Evolutionary conservation across 92 coral and sea anemone species (phyloP).

Genomic region (Zoanthus sansibaricus): DNA sequence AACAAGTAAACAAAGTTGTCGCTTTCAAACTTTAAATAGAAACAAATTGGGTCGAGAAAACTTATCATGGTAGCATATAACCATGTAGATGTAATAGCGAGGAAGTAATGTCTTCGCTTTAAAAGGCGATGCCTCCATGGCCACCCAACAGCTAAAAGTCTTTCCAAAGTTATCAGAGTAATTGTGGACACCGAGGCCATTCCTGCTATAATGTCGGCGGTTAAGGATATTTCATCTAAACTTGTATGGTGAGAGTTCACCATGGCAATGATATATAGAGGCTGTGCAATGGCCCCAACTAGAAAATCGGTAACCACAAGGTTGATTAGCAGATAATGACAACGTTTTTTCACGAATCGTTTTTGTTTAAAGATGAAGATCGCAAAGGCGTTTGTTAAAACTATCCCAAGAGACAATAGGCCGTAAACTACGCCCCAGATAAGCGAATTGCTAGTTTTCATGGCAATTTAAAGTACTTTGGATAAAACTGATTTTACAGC

Average conservation of each 20-base stretch:
- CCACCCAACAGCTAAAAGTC: neutral
- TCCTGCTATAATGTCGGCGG: neutral
- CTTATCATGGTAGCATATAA: neutral
- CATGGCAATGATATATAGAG: neutral
- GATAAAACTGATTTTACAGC: too few species aligned
- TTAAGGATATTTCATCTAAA: too few species aligned
- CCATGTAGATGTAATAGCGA: slow-evolving; percentile 4
- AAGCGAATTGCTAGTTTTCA: neutral
- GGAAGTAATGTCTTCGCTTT: neutral
- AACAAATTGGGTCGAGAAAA: neutral
- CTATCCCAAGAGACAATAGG: neutral
- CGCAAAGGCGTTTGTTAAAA: neutral
- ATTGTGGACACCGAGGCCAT: neutral
- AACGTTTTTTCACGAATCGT: neutral
- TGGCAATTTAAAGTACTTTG: neutral
- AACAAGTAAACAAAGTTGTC: neutral
- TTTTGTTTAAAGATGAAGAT: neutral
- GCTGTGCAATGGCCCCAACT: neutral
- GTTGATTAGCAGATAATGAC: neutral
- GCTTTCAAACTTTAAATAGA: too few species aligned
- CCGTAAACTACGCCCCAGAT: neutral
- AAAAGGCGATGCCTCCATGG: slow-evolving; percentile 6
- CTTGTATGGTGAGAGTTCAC: neutral
- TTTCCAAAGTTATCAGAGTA: neutral
- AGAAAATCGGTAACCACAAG: slow-evolving; percentile 1